Evolutionary conservation across 2,113 vertebrate genomes (phyloP), one percentile per base, ranked within the genome.

Genomic region (Pluvianellus socialis): DNA sequence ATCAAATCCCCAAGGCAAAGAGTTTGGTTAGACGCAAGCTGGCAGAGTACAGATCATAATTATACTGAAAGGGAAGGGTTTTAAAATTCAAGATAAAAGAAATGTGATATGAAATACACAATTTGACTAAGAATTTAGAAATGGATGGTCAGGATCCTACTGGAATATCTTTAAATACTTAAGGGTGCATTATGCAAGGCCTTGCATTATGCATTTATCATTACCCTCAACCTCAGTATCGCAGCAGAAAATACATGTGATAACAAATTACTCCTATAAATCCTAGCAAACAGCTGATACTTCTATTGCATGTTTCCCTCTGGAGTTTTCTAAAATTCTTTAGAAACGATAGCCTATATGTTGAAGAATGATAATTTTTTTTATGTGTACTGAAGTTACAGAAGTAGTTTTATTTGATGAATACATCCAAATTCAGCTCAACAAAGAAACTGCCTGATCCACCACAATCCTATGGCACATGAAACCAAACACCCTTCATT

Each of bases 11-110:
- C 62, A 96, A 58, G 88, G 88, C 91, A 94, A 81, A 87, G 67
- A 72, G 62, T 87, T 94, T 94, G 93, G 76, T 93, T 94, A 95
- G 94, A 93, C 62, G 83, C 66, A 94, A 87, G 91, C 87, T 95
- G 71, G 55, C 70, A 89, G 86, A 96, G 47, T 40, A 75, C 70
- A 95, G 85, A 88, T 86, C 77, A 58, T 87, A 91, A 95, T 79
- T 95, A 89, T 32, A 94, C 47, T 80, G 70, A 85, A 84, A 73
- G 32, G 27, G 18, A 95, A 89, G 50, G 16, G 23, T 87, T 94
- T 75, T 79, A 91, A 97, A 96, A 90, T 90, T 94, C 76, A 95
- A 67, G 76, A 86, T 79, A 11, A 79, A 85, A 65, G 85, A 68
- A 52, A 76, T 3, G 23, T 44, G 40, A 77, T 67, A 58, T 0